A percentile compares a stretch with the other conserved stretches of the same genome.
Evolutionary conservation across 2,797 vertebrate species (phyloP).

Genomic region (Podarcis lilfordi): DNA sequence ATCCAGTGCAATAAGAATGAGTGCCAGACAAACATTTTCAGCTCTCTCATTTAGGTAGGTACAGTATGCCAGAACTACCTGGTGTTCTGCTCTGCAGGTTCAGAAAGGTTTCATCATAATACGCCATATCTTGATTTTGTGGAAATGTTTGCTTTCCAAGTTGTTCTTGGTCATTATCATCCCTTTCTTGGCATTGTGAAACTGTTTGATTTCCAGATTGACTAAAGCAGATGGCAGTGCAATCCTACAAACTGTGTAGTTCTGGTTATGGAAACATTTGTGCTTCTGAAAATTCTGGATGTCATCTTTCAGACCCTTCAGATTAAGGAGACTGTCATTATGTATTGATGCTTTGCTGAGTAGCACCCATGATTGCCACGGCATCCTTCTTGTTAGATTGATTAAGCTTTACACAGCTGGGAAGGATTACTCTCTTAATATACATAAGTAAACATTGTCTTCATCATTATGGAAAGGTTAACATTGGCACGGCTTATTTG

Average conservation of each 20-base stretch:
- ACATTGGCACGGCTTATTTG: slow-evolving; percentile 18
- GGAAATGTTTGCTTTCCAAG: background rate
- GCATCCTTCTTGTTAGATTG: background rate
- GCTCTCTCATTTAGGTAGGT: background rate
- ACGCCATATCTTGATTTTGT: background rate
- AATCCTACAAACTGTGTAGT: background rate
- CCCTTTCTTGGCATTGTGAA: background rate
- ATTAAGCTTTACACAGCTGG: slow-evolving; percentile 7
- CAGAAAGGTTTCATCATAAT: background rate
- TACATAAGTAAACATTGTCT: background rate
- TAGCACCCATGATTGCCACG: background rate
- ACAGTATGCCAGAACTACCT: background rate
- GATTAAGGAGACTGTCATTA: background rate
- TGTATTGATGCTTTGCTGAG: background rate
- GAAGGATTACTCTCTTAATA: slow-evolving; percentile 27
- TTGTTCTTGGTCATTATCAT: background rate
- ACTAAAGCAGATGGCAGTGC: background rate
- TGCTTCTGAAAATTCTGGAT: background rate
- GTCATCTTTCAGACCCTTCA: background rate
- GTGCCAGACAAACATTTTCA: background rate
- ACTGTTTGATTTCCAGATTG: background rate
- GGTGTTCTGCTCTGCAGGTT: background rate
- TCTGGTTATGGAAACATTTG: background rate
- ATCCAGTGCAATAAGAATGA: background rate
- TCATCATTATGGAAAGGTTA: slow-evolving; percentile 36